Evolutionary conservation across 2,888 invertebrate species (phyloP).

Genomic region (Drosophila neonasuta): DNA sequence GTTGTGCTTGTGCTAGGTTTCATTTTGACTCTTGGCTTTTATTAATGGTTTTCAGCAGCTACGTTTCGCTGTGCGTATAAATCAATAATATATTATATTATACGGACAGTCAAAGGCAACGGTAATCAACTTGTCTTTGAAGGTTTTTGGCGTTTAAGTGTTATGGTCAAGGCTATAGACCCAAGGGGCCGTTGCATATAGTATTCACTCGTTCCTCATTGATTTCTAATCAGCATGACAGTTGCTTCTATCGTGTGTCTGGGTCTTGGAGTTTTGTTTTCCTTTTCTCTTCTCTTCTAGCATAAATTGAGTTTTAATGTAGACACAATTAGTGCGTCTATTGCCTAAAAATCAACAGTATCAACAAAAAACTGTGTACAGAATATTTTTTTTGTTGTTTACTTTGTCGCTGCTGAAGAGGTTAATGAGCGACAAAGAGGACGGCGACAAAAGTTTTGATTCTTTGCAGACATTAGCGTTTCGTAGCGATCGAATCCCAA

Average conservation of each 20-base stretch:
- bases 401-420: constrained; percentile 3
- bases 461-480: constrained; percentile 45
- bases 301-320: constrained; percentile 75
- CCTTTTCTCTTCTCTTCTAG: constrained; percentile 19
- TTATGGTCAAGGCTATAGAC: constrained; percentile 74
- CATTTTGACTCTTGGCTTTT: constrained; percentile 22
- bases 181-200: constrained; percentile 38
- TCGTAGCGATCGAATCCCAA: constrained; percentile 35
- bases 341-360: constrained; percentile 34
- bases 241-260: constrained; percentile 22
- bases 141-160: constrained; percentile 69
- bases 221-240: constrained; percentile 62
- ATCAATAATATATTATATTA: constrained; percentile 70
- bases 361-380: constrained; percentile 25
- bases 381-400: constrained; percentile 31
- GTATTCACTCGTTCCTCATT: constrained; percentile 43
- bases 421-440: constrained; percentile 38
- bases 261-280: not conserved
- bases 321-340: constrained; percentile 39
- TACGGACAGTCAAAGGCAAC: constrained; percentile 49
- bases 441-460: constrained; percentile 26
- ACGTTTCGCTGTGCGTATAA: constrained; percentile 61
- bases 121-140: constrained; percentile 70
- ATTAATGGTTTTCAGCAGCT: constrained; percentile 61
- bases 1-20: constrained; percentile 4